Conservation (phyloP, 2,797 vertebrate species). For the Threskiornis aethiopicus region DNA sequence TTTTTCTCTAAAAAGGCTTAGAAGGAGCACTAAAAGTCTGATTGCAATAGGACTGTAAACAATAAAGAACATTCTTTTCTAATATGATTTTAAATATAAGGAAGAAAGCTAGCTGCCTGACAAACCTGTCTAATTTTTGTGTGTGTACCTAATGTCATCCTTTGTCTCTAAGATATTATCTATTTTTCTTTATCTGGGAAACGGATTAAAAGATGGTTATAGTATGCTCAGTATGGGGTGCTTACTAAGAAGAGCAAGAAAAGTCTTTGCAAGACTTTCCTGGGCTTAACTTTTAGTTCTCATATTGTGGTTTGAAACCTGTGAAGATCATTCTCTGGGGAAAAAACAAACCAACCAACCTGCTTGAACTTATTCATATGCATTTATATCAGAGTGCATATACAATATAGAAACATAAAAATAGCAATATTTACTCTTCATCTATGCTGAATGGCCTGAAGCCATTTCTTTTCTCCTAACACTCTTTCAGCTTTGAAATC, state of each 20-base stretch:
- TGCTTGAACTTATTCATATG: conserved; percentile 12
- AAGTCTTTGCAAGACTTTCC: neutral
- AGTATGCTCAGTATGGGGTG: conserved; percentile 1
- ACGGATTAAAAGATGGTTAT: neutral
- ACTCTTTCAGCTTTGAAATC: conserved; percentile 48
- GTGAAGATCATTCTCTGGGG: conserved; percentile 55
- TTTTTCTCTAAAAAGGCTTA: conserved; percentile 63
- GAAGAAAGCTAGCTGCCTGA: conserved; percentile 24
- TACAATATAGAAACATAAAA: conserved; percentile 35
- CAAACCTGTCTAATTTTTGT: conserved; percentile 42
- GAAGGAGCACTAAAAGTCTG: conserved; percentile 69
- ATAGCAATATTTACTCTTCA: conserved; percentile 36
- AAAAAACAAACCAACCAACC: neutral
- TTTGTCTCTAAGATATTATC: neutral
- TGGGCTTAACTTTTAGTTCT: conserved; percentile 35
- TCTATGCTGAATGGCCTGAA: conserved; percentile 41
- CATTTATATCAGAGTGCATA: conserved; percentile 39
- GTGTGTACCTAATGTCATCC: conserved; percentile 12
- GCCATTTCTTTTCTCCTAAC: conserved; percentile 28
- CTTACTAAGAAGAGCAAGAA: conserved; percentile 4
- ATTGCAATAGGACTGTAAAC: conserved; percentile 47
- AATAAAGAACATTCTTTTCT: conserved; percentile 25
- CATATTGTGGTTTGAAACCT: conserved; percentile 56
- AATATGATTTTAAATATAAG: neutral
- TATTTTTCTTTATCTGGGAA: conserved; percentile 23